Conservation (phyloP, 2,888 invertebrate genomes). For the Lasius fuliginosus region DNA sequence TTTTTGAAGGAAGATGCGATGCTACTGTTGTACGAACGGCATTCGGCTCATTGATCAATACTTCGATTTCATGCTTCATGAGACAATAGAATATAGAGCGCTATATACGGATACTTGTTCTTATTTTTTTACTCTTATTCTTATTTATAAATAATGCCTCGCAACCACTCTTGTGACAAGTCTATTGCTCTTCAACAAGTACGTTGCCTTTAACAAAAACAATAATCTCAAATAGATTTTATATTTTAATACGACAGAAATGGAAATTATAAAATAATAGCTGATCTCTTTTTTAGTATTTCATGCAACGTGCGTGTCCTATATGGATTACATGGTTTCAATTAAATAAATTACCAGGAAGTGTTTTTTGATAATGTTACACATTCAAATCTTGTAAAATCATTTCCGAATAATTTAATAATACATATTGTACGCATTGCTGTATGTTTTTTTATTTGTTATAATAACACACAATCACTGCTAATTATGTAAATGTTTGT, state of each 20-base stretch:
- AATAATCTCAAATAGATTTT: not conserved
- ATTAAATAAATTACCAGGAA: not conserved
- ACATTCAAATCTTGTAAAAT: not conserved
- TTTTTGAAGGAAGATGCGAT: constrained; percentile 33
- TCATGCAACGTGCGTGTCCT: not conserved
- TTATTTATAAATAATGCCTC: constrained; percentile 32
- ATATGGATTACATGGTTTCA: not conserved
- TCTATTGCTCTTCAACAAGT: not conserved
- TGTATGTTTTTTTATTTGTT: constrained; percentile 41
- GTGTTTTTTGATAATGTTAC: constrained; percentile 24
- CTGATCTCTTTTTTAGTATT: not conserved
- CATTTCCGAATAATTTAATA: constrained; percentile 65
- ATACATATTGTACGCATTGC: constrained; percentile 31
- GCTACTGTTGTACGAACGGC: constrained; percentile 51
- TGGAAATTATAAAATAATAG: not conserved
- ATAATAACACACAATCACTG: constrained; percentile 63
- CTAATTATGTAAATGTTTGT: constrained; percentile 71
- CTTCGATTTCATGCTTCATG: constrained; percentile 73
- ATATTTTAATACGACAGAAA: not conserved
- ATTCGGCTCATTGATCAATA: constrained; percentile 50
- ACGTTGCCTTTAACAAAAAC: not conserved
- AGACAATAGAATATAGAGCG: constrained; percentile 44
- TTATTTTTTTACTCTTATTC: constrained; percentile 55
- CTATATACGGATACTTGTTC: constrained; percentile 41
- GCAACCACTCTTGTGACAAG: not conserved